These are phyloP conservation scores for Actenoides hombroni DNA, from an alignment of 2,113 vertebrate species.

Conservation along the genomic window DNA sequence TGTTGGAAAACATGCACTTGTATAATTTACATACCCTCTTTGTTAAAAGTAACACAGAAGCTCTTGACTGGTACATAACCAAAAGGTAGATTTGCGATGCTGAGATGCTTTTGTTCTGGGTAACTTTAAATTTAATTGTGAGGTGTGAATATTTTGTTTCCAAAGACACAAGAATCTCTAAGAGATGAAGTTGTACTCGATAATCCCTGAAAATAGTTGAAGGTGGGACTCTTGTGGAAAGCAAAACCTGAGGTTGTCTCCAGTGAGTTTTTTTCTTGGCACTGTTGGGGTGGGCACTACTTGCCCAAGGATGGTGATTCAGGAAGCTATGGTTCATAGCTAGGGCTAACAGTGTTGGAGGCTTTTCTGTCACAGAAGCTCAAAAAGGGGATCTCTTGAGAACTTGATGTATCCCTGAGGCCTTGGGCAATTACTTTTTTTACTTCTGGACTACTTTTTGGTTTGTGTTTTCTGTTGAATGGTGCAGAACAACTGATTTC, in stretches of 20 bases:
- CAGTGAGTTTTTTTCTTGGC: neutral
- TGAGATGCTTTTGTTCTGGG: neutral
- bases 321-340: neutral
- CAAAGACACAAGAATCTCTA: neutral
- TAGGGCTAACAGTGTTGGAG: neutral
- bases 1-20: neutral
- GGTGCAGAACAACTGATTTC: neutral
- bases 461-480: neutral
- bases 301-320: neutral
- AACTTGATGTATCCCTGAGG: rapidly evolving
- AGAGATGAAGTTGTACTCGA: neutral
- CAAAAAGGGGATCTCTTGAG: neutral
- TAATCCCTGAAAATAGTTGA: neutral
- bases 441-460: neutral
- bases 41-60: neutral
- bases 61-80: neutral
- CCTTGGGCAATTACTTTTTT: neutral
- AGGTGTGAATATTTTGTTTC: neutral
- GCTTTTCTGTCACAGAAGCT: neutral
- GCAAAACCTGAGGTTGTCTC: neutral
- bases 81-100: neutral
- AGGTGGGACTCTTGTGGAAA: neutral
- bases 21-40: neutral
- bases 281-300: neutral
- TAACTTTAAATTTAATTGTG: neutral